Evolutionary conservation across 2,888 invertebrate species (phyloP).

Genomic region (Atherix ibis): DNA sequence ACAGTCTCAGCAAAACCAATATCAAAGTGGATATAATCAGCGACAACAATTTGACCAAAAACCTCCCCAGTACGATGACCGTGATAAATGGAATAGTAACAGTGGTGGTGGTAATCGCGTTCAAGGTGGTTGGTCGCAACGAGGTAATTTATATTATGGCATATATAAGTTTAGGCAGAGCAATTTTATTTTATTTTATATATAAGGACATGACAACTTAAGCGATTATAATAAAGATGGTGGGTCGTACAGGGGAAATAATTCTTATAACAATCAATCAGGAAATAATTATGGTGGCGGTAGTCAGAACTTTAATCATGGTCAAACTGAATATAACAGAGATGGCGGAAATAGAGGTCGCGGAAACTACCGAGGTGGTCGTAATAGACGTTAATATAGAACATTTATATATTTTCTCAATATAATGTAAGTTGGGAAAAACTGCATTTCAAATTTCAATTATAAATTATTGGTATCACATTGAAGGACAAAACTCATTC

Average conservation of each 20-base stretch:
- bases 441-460: too few species aligned
- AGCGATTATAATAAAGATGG: too few species aligned
- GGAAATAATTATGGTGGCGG: slow-evolving; percentile 7
- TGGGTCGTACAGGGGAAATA: too few species aligned
- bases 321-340: slow-evolving; percentile 9
- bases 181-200: not conserved
- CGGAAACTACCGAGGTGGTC: slow-evolving; percentile 11
- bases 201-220: too few species aligned
- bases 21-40: slow-evolving; percentile 4
- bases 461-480: too few species aligned
- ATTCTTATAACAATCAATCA: not conserved
- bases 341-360: slow-evolving; percentile 8
- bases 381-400: slow-evolving; percentile 5
- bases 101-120: slow-evolving; percentile 30
- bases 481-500: too few species aligned
- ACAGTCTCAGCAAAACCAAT: slow-evolving; percentile 10
- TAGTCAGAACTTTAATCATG: slow-evolving; percentile 9
- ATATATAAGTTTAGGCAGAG: not conserved
- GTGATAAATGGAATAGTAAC: slow-evolving; percentile 30
- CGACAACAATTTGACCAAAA: slow-evolving; percentile 9
- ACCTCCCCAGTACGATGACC: slow-evolving; percentile 20
- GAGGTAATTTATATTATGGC: slow-evolving; percentile 11
- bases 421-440: too few species aligned
- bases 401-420: too few species aligned
- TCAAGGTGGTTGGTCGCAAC: slow-evolving; percentile 28